These are phyloP conservation scores for Malurus splendens DNA, from an alignment of 2,797 vertebrate species.

Conservation along the genomic window DNA sequence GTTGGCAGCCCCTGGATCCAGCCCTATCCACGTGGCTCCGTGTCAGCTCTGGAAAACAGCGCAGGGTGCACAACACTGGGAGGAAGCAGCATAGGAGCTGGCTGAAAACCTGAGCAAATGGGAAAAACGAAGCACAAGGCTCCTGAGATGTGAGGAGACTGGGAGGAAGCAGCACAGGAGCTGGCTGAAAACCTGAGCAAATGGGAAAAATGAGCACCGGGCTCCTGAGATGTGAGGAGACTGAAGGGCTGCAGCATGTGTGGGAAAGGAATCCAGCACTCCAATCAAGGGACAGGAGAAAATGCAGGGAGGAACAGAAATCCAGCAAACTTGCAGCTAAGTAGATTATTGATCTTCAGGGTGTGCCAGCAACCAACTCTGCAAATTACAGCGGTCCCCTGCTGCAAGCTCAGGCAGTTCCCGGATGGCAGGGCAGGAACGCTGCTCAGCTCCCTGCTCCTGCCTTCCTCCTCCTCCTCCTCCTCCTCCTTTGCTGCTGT, in stretches of 20 bases:
- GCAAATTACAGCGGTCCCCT: conserved; percentile 26
- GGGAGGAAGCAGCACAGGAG: accelerated
- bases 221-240: not conserved
- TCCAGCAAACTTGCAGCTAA: conserved; percentile 53
- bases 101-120: not conserved
- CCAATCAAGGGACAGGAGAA: not conserved
- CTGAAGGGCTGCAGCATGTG: not conserved
- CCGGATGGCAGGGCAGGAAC: not conserved
- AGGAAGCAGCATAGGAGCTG: accelerated
- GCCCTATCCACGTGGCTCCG: accelerated
- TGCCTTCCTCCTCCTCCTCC: not conserved
- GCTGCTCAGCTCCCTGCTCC: not conserved
- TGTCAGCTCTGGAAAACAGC: not conserved
- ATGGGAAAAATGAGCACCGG: accelerated
- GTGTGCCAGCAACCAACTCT: conserved; percentile 47
- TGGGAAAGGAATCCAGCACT: not conserved
- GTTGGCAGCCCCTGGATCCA: accelerated
- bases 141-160: not conserved
- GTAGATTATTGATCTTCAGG: conserved; percentile 54
- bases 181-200: not conserved
- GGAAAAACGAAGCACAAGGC: not conserved
- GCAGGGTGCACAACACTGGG: accelerated
- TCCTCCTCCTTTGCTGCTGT: not conserved
- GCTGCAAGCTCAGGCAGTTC: not conserved
- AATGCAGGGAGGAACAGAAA: not conserved